These are phyloP conservation scores for Ceyx margarethae DNA, from an alignment of 2,113 vertebrate genomes.

Conservation along the genomic window DNA sequence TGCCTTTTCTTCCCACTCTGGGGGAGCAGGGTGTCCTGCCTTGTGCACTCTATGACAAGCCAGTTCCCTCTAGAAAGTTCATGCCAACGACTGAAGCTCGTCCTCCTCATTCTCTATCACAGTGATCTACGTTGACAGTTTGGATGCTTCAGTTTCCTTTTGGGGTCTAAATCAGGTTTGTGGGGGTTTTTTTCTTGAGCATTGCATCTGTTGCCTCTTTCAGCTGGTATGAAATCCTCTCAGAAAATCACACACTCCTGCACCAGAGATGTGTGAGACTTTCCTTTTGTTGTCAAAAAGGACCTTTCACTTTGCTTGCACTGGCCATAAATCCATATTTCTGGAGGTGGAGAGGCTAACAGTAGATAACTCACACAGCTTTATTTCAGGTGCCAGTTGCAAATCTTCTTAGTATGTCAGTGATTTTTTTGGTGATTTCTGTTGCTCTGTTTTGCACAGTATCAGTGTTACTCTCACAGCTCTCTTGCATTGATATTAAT, in stretches of 20 bases:
- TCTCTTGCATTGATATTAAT: slow-evolving; percentile 4
- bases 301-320: neutral
- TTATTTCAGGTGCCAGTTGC: neutral
- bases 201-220: neutral
- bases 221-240: neutral
- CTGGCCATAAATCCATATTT: neutral
- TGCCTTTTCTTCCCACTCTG: neutral
- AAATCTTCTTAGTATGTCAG: neutral
- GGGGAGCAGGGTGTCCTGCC: rapidly evolving
- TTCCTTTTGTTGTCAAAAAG: neutral
- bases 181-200: neutral
- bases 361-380: neutral
- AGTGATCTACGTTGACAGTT: neutral
- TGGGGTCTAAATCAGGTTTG: neutral
- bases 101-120: neutral
- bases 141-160: neutral
- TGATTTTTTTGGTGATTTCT: neutral
- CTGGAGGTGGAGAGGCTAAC: neutral
- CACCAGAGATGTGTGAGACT: neutral
- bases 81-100: neutral
- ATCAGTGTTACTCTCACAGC: neutral
- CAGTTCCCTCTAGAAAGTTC: neutral
- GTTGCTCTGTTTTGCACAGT: neutral
- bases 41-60: neutral
- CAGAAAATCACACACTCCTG: neutral